Percentiles rank a stretch among this genome's conserved stretches.
These are phyloP conservation scores for Pilophorus perplexus DNA, from an alignment of 2,888 invertebrate genomes.

Conservation along the genomic window DNA sequence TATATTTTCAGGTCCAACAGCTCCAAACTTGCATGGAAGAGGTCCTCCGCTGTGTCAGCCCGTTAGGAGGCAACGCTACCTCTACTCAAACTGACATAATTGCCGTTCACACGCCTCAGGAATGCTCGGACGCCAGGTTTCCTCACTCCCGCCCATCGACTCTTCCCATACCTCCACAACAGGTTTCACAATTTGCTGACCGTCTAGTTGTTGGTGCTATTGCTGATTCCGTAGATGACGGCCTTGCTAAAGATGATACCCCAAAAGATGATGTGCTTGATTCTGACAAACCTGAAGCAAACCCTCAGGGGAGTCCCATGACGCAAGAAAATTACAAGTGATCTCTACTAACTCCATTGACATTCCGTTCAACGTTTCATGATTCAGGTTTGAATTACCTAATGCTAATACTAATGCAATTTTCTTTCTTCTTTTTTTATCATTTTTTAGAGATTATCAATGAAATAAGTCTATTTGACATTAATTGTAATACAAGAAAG, in stretches of 20 bases:
- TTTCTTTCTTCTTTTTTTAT: too few species aligned
- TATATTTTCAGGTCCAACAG: constrained; percentile 72
- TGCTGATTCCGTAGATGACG: constrained; percentile 44
- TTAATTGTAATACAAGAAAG: too few species aligned
- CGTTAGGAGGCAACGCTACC: constrained; percentile 26
- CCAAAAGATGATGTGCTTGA: neutral
- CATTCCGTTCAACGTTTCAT: too few species aligned
- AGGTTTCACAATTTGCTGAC: constrained; percentile 45
- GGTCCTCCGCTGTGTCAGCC: constrained; percentile 65
- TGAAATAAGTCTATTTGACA: too few species aligned
- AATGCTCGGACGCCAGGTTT: constrained; percentile 35
- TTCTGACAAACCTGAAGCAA: too few species aligned
- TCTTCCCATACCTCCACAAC: constrained; percentile 43
- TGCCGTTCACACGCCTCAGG: constrained; percentile 70
- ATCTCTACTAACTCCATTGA: too few species aligned
- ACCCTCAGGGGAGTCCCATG: too few species aligned
- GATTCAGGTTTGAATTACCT: too few species aligned
- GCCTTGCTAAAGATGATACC: neutral
- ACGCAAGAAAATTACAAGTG: too few species aligned
- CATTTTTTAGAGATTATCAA: too few species aligned
- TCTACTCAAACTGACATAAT: constrained; percentile 76
- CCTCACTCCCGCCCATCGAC: constrained; percentile 43
- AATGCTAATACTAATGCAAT: too few species aligned
- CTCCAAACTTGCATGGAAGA: constrained; percentile 76
- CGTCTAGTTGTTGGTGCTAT: constrained; percentile 45